Percentiles rank a stretch among this genome's conserved stretches.
These are phyloP conservation scores for Epistrophe eligans DNA, from an alignment of 2,888 invertebrate species.

Conservation along the genomic window DNA sequence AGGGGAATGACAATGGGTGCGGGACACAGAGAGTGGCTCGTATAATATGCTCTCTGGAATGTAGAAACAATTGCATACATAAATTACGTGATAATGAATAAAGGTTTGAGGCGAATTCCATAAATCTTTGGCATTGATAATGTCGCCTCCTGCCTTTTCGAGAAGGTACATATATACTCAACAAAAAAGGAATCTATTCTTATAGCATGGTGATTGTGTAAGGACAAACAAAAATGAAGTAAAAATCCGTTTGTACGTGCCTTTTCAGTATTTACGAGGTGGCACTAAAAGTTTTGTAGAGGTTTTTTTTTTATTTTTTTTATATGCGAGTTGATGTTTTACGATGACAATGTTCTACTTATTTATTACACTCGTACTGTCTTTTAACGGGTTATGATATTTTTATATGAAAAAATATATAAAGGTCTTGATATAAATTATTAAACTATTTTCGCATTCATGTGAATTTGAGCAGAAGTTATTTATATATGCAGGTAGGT, in stretches of 20 bases:
- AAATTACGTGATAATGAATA: constrained; percentile 75
- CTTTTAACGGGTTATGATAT: constrained; percentile 17
- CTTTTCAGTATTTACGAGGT: constrained; percentile 69
- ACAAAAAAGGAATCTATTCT: constrained; percentile 19
- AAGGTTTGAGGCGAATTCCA: constrained; percentile 70
- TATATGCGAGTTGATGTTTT: constrained; percentile 54
- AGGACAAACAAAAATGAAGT: constrained; percentile 20
- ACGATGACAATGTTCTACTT: constrained; percentile 63
- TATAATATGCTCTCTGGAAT: constrained; percentile 38
- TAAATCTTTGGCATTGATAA: constrained; percentile 72
- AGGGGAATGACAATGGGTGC: no score
- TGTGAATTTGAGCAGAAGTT: neutral
- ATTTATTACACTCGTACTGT: constrained; percentile 52
- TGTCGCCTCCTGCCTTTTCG: constrained; percentile 47
- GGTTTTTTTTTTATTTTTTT: constrained; percentile 29
- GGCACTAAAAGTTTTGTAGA: constrained; percentile 65
- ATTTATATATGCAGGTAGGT: neutral
- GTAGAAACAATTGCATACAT: constrained; percentile 74
- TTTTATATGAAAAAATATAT: neutral
- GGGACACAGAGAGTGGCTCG: neutral
- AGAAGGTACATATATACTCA: neutral
- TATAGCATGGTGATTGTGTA: neutral
- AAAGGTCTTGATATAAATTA: constrained; percentile 10
- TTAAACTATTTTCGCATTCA: constrained; percentile 20
- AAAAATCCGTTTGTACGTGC: constrained; percentile 69